A percentile compares a stretch with the other conserved stretches of the same genome.
Conservation (phyloP, 1,140 invertebrate genomes). For the Seison nebaliae region DNA sequence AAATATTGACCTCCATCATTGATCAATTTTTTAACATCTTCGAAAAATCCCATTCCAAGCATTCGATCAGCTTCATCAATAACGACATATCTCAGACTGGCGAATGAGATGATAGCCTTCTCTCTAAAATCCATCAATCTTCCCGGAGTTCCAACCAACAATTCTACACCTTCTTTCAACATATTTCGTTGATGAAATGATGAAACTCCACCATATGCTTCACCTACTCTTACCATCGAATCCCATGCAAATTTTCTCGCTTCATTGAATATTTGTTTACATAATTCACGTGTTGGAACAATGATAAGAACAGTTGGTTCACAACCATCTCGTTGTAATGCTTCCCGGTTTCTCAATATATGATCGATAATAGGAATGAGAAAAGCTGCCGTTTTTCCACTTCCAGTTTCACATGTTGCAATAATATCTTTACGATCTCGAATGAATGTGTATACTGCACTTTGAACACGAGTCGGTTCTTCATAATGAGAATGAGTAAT, state of each 20-base stretch:
- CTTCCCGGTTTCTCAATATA: slow-evolving; percentile 32
- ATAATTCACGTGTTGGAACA: background rate
- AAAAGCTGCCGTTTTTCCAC: background rate
- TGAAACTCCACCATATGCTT: slow-evolving; percentile 84
- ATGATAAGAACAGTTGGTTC: background rate
- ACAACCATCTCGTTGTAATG: slow-evolving; percentile 14
- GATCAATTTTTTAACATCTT: slow-evolving; percentile 21
- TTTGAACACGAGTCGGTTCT: slow-evolving; percentile 73
- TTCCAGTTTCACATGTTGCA: slow-evolving; percentile 60
- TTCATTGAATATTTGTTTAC: slow-evolving; percentile 50
- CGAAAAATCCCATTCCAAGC: slow-evolving; percentile 10
- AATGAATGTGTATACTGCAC: slow-evolving; percentile 57
- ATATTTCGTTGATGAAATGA: slow-evolving; percentile 54
- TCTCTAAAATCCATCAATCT: background rate
- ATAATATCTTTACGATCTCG: slow-evolving; percentile 53
- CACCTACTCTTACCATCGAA: slow-evolving; percentile 74
- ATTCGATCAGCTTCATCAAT: background rate
- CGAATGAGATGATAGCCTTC: background rate
- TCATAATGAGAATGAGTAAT: slow-evolving; percentile 49
- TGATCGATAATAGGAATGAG: background rate
- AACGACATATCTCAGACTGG: background rate
- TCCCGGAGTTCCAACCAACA: background rate
- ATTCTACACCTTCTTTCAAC: background rate
- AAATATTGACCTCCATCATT: too few species aligned
- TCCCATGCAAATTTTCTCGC: slow-evolving; percentile 83